Conservation (phyloP, 2,888 invertebrate species). For the Heliothis peltigera region DNA sequence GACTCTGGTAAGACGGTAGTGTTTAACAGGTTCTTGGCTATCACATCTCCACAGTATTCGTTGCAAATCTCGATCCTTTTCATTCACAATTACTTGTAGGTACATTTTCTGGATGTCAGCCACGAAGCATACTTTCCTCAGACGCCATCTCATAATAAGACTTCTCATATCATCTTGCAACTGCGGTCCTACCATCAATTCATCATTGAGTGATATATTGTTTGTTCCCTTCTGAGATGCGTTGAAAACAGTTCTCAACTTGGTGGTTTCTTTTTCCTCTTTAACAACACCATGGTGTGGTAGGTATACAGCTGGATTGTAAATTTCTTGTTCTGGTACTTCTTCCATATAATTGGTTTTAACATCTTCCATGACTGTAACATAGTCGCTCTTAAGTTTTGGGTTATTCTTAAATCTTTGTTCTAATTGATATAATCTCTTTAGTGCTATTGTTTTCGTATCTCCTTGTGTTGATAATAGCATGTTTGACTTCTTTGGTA, state of each 20-base stretch:
- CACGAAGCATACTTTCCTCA: too few relatives aligned
- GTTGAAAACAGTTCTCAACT: slow-evolving; percentile 15
- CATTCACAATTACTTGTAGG: too few relatives aligned
- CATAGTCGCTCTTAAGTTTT: slow-evolving; percentile 40
- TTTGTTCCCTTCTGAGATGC: too few relatives aligned
- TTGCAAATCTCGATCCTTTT: too few relatives aligned
- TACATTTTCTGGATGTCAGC: too few relatives aligned
- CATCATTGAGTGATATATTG: too few relatives aligned
- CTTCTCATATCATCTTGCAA: too few relatives aligned
- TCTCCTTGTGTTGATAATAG: slow-evolving; percentile 10
- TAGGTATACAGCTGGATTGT: slow-evolving; percentile 5
- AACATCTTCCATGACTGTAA: slow-evolving; percentile 51
- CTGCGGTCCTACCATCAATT: too few relatives aligned
- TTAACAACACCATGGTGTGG: slow-evolving; percentile 4
- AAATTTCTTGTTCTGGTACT: slow-evolving; percentile 2
- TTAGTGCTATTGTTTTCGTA: slow-evolving; percentile 11
- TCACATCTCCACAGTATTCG: too few relatives aligned
- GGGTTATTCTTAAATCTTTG: slow-evolving; percentile 32
- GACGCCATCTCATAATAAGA: too few relatives aligned
- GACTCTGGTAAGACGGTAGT: too few relatives aligned
- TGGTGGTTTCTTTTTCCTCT: slow-evolving; percentile 10
- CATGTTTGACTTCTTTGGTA: slow-evolving; percentile 11
- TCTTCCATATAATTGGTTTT: slow-evolving; percentile 31
- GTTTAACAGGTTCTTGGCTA: too few relatives aligned
- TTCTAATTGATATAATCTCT: slow-evolving; percentile 19